phyloP scores from a whole-genome alignment of 2,888 invertebrate species.

The Nomada flava region DNA sequence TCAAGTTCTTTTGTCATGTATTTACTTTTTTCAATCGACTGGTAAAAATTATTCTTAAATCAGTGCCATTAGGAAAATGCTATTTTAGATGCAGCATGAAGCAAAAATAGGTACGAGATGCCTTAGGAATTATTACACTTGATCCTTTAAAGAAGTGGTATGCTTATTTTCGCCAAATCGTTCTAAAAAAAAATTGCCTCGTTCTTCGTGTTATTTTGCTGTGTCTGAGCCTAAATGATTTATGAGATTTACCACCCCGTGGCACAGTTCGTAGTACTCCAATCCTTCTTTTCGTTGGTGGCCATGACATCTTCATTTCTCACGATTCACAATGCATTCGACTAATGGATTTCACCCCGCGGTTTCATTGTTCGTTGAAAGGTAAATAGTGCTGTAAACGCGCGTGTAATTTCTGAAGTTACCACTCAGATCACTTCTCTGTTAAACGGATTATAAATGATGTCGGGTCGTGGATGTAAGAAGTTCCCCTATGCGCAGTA shows the following conservation, averaged over 20 bases:
- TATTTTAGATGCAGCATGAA: too few species aligned
- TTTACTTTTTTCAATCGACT: too few species aligned
- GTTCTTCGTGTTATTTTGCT: slow-evolving; percentile 3
- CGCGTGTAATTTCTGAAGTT: slow-evolving; percentile 19
- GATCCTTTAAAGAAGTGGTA: too few species aligned
- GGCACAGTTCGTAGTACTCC: slow-evolving; percentile 33
- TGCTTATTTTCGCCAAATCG: not conserved
- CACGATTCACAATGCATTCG: slow-evolving; percentile 37
- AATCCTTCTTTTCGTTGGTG: slow-evolving; percentile 48
- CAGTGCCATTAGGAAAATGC: too few species aligned
- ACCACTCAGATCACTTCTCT: not conserved
- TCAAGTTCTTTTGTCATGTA: too few species aligned
- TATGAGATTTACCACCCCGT: slow-evolving; percentile 46
- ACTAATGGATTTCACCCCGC: slow-evolving; percentile 57
- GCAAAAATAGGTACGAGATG: too few species aligned
- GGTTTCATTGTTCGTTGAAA: slow-evolving; percentile 24
- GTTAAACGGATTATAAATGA: not conserved
- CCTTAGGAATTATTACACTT: too few species aligned
- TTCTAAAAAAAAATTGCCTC: not conserved
- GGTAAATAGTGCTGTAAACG: slow-evolving; percentile 18
- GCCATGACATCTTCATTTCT: slow-evolving; percentile 58
- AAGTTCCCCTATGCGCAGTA: too few species aligned
- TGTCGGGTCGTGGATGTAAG: too few species aligned
- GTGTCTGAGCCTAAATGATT: slow-evolving; percentile 41
- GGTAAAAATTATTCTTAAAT: too few species aligned